Base-by-base conservation (phyloP, 2,113 vertebrate species). In the Gasterosteus nipponicus region DNA sequence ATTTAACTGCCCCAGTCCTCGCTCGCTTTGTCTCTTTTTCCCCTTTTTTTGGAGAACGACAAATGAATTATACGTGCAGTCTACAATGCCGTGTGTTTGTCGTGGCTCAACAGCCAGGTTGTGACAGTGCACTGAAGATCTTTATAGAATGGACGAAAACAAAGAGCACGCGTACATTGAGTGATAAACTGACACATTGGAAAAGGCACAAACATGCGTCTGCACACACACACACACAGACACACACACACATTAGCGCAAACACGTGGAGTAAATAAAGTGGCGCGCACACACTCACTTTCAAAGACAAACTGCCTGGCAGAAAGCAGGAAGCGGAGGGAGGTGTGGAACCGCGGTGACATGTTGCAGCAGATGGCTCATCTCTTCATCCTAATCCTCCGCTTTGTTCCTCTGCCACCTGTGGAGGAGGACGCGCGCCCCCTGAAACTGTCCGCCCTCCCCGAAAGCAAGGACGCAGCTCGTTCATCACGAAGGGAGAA, bases 311-410 rank as follows among this genome's bases (percentile, higher is more conserved):
- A 49, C 53, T 22, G 47, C 41, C 33, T 54, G 44, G 67, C 29
- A 73, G 65, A 78, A 69, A 82, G 67, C 70, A 47, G 66, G 75
- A 46, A 62, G 59, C 2, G 5, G 19, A 70, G 75, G 72, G 78
- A 38, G 46, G 64, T 75, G 77, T 16, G 76, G 68, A 84, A 71
- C 18, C 31, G 42, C 22, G 53, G 47, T 78, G 81, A 75, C 67
- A 77, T 22, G 69, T 46, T 68, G 77, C 77, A 89, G 86, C 89
- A 93, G 91, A 88, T 91, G 91, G 90, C 82, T 76, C 61, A 42
- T 83, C 84, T 84, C 79, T 60, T 85, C 78, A 7, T 78, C 74
- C 63, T 85, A 75, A 4, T 78, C 75, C 12, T 62, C 39, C 4
- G 33, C 47, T 75, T 53, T 68, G n/a, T 61, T 73, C 33, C 69